Conservation (phyloP, 2,888 invertebrate genomes). For the Chrysomela aeneicollis region DNA sequence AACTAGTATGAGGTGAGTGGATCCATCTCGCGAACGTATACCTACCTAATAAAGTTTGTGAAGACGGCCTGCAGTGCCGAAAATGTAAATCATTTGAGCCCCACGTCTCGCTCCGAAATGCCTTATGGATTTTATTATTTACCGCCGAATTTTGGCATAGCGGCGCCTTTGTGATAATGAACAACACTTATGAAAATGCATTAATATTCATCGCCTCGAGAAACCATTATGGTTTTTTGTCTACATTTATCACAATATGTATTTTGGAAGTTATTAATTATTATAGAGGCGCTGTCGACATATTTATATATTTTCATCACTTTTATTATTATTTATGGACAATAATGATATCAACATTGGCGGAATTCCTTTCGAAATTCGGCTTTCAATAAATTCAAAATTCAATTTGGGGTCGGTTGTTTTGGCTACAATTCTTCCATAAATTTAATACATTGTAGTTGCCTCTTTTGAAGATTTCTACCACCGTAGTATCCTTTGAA, state of each 20-base stretch:
- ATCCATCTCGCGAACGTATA: constrained; percentile 46
- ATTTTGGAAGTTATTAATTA: constrained; percentile 47
- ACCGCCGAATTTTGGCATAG: constrained; percentile 50
- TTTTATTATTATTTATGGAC: constrained; percentile 32
- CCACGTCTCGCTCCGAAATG: constrained; percentile 47
- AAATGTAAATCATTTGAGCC: constrained; percentile 55
- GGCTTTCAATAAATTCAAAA: constrained; percentile 28
- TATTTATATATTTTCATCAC: constrained; percentile 41
- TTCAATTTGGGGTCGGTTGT: constrained; percentile 25
- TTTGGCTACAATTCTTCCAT: not conserved
- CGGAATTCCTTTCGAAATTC: constrained; percentile 23
- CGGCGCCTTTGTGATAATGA: constrained; percentile 51
- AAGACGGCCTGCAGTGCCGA: constrained; percentile 52
- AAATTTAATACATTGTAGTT: not conserved
- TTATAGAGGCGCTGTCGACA: constrained; percentile 41
- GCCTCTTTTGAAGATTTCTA: too few species aligned
- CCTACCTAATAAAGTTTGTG: constrained; percentile 47
- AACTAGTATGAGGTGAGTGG: constrained; percentile 37
- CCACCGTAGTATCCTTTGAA: too few species aligned
- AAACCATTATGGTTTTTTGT: constrained; percentile 48
- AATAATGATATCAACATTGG: constrained; percentile 33
- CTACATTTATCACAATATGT: constrained; percentile 51
- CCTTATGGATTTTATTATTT: constrained; percentile 49
- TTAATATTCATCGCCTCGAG: constrained; percentile 52
- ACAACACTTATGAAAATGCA: constrained; percentile 47